Evolutionary conservation across 2,888 invertebrate genomes (phyloP).

Genomic region (Theretra japonica): DNA sequence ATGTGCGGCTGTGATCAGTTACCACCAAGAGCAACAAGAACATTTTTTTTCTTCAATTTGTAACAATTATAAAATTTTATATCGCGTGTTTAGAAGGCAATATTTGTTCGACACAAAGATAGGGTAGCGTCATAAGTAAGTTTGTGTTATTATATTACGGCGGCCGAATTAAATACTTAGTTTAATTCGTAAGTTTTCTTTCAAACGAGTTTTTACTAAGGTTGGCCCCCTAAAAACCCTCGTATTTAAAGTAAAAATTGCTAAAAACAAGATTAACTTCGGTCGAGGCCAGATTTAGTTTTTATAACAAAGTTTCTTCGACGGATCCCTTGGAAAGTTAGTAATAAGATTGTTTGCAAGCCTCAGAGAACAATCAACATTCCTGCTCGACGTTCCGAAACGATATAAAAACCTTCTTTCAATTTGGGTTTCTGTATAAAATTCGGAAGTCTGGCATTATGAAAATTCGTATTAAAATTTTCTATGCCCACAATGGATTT

Average conservation of each 20-base stretch:
- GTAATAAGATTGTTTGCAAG: constrained; percentile 1
- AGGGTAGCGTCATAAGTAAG: too few relatives aligned
- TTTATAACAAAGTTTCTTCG: background rate
- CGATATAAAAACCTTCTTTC: background rate
- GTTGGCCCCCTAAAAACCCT: background rate
- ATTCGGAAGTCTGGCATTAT: background rate
- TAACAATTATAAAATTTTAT: too few relatives aligned
- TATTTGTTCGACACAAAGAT: too few relatives aligned
- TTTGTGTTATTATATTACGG: too few relatives aligned
- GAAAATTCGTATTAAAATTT: background rate
- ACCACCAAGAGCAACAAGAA: too few relatives aligned
- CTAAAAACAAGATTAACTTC: background rate
- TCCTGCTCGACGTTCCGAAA: constrained; percentile 2
- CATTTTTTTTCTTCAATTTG: too few relatives aligned
- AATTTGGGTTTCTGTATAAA: constrained; percentile 7
- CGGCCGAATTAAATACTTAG: background rate
- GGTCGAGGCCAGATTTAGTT: background rate
- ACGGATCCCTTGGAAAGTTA: background rate
- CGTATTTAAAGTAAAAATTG: background rate
- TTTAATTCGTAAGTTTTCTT: background rate
- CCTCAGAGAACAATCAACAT: constrained; percentile 1
- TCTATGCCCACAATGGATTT: background rate
- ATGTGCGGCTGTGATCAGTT: too few relatives aligned
- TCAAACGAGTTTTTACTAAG: background rate
- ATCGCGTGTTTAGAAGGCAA: too few relatives aligned